These are phyloP conservation scores for Halcyon chelicuti DNA, from an alignment of 2,797 vertebrate species.

Conservation along the genomic window DNA sequence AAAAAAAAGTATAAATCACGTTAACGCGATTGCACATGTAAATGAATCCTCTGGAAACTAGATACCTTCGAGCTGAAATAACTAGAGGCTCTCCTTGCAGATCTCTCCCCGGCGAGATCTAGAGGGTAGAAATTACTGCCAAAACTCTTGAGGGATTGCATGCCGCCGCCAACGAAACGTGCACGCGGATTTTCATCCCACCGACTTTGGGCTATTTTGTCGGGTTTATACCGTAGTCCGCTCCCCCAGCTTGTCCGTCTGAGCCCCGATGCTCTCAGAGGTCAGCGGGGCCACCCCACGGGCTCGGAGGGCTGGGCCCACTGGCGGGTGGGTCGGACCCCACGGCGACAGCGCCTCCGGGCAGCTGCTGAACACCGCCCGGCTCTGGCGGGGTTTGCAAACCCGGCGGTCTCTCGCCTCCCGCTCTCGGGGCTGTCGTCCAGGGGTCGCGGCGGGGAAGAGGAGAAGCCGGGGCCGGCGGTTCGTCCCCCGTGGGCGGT, in stretches of 20 bases:
- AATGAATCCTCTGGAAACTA: slow-evolving; percentile 35
- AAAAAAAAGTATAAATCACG: slow-evolving; percentile 7
- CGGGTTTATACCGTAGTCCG: neutral
- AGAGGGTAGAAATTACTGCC: neutral
- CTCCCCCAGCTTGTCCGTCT: neutral
- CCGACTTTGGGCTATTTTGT: neutral
- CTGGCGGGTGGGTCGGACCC: too few species aligned
- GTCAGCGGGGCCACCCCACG: neutral
- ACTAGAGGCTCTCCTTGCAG: neutral
- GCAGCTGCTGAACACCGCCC: neutral
- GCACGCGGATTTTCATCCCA: neutral
- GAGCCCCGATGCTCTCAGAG: neutral
- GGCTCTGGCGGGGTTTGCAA: too few species aligned
- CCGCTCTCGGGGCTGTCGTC: neutral
- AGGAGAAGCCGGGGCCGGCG: neutral
- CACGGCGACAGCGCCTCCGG: too few species aligned
- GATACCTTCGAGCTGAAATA: neutral
- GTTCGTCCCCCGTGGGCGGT: neutral
- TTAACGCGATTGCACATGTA: slow-evolving; percentile 26
- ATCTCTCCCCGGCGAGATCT: neutral
- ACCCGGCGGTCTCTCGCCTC: too few species aligned
- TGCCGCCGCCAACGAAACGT: neutral
- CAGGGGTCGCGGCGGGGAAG: too few species aligned
- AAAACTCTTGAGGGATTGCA: neutral
- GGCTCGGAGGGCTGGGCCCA: too few species aligned